A percentile compares a stretch with the other conserved stretches of the same genome.
Evolutionary conservation across 2,797 vertebrate genomes (phyloP).

Genomic region (Rhinichthys osculus): DNA sequence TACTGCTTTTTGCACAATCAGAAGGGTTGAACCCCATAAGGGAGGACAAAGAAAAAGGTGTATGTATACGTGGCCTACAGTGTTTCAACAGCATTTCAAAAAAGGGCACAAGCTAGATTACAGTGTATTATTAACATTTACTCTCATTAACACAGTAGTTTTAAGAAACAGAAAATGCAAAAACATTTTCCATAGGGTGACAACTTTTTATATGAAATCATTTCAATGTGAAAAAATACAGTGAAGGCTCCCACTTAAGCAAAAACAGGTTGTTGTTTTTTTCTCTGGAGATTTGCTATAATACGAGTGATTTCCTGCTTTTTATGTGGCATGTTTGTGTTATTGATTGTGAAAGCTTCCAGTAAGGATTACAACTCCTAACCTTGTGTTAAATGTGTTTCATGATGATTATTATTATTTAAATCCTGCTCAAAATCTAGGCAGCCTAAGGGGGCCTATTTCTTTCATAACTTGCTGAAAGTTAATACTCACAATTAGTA

Average conservation of each 20-base stretch:
- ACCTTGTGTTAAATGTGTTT: slow-evolving; percentile 18
- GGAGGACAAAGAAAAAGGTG: background rate
- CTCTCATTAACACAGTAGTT: too few species aligned
- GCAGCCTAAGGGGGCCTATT: background rate
- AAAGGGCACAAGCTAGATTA: background rate
- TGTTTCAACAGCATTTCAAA: background rate
- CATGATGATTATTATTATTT: background rate
- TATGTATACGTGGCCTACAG: background rate
- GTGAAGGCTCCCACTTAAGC: too few species aligned
- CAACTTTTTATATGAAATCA: background rate
- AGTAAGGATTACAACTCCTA: slow-evolving; percentile 1
- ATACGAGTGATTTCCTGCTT: slow-evolving; percentile 11
- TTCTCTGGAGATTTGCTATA: background rate
- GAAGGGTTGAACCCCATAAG: background rate
- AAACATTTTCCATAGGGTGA: background rate
- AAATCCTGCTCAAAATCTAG: background rate
- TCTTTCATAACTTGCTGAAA: slow-evolving; percentile 3
- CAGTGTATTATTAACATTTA: too few species aligned
- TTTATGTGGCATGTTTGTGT: background rate
- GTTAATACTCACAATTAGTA: background rate
- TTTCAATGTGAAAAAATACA: background rate
- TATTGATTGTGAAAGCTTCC: slow-evolving; percentile 7
- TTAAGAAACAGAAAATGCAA: background rate
- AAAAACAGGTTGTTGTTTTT: background rate
- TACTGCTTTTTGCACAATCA: background rate